Conservation (phyloP, 2,113 vertebrate species). For the human region GRCh38 chr1:173362501-173363000, state of each 20-base stretch:
- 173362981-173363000: conserved; percentile 78
- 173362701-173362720: neutral
- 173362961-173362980: conserved; percentile 80
- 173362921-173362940: too few species aligned
- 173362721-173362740: conserved; percentile 65
- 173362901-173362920: too few species aligned
- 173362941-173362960: conserved; percentile 74
- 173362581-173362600: conserved; percentile 83
- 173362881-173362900: too few species aligned
- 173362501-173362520: conserved; percentile 93
- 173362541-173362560: conserved; percentile 89
- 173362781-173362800: conserved; percentile 92
- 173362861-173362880: conserved; percentile 89
- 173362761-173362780: conserved; percentile 83
- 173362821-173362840: conserved; percentile 91
- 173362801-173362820: conserved; percentile 95
- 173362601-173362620: conserved; percentile 88
- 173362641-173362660: conserved; percentile 94
- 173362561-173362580: conserved; percentile 87
- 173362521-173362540: conserved; percentile 96
- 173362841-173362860: conserved; percentile 97
- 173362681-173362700: conserved; percentile 88
- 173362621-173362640: conserved; percentile 94
- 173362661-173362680: conserved; percentile 90
- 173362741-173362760: conserved; percentile 61